Conservation (phyloP, 2,888 invertebrate species). For the Tortrix viridana region DNA sequence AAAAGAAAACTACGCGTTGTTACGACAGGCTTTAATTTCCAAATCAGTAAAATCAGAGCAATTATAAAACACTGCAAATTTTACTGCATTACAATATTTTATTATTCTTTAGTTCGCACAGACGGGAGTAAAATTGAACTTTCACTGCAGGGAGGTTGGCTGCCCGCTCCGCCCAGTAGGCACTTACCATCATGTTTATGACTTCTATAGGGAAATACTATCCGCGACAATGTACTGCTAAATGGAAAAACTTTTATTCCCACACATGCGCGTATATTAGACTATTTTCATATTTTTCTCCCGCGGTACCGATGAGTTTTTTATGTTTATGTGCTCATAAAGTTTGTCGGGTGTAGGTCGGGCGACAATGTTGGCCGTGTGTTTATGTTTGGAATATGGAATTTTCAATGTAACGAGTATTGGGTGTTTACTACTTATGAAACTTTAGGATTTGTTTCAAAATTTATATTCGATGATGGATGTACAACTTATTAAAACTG, state of each 20-base stretch:
- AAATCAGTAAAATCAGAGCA: constrained; percentile 46
- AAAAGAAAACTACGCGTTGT: neutral
- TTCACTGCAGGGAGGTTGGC: constrained; percentile 38
- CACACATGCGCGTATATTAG: constrained; percentile 71
- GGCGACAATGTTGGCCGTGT: constrained; percentile 72
- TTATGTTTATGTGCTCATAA: constrained; percentile 80
- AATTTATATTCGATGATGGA: neutral
- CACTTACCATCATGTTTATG: constrained; percentile 74
- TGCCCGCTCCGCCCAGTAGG: constrained; percentile 23
- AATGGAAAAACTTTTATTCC: constrained; percentile 80
- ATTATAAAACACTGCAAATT: constrained; percentile 37
- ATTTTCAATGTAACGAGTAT: constrained; percentile 66
- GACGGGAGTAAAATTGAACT: constrained; percentile 61
- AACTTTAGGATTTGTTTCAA: constrained; percentile 38
- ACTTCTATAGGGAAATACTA: constrained; percentile 82
- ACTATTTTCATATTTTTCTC: constrained; percentile 77
- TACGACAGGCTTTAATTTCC: neutral
- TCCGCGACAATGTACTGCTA: constrained; percentile 64
- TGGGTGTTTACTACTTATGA: constrained; percentile 59
- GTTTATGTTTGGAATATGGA: constrained; percentile 70
- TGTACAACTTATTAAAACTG: too few species aligned
- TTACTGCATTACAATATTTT: constrained; percentile 30
- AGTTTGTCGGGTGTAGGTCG: constrained; percentile 69
- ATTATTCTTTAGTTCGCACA: constrained; percentile 30
- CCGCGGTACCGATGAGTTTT: constrained; percentile 72